A percentile compares a stretch with the other conserved stretches of the same genome.
Evolutionary conservation across 1,140 invertebrate species (phyloP).

Genomic region (Leptinotarsa undecemlineata): DNA sequence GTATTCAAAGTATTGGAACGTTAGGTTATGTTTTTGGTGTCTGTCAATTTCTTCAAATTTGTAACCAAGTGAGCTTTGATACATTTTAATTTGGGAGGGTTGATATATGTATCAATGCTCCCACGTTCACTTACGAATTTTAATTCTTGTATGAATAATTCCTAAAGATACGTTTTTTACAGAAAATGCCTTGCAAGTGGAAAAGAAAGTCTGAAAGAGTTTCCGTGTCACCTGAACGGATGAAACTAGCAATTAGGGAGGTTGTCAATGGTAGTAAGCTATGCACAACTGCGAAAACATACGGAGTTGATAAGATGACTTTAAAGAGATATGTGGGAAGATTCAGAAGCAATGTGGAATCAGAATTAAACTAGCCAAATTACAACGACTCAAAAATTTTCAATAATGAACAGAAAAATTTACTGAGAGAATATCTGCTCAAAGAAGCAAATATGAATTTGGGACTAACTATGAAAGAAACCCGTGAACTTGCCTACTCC

Average conservation of each 20-base stretch:
- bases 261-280: not conserved
- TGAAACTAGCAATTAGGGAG: slow-evolving; percentile 3
- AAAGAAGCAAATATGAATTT: slow-evolving; percentile 9
- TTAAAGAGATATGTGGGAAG: slow-evolving; percentile 13
- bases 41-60: not conserved
- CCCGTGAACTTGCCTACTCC: slow-evolving; percentile 6
- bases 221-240: slow-evolving; percentile 6
- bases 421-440: slow-evolving; percentile 3
- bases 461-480: slow-evolving; percentile 4
- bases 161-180: slow-evolving; percentile 9
- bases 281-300: not conserved
- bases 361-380: slow-evolving; percentile 3
- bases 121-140: slow-evolving; percentile 1
- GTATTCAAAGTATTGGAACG: not conserved
- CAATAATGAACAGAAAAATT: slow-evolving; percentile 6
- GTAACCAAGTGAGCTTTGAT: not conserved
- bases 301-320: slow-evolving; percentile 8
- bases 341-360: slow-evolving; percentile 1
- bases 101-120: slow-evolving; percentile 10
- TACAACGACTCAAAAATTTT: not conserved
- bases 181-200: slow-evolving; percentile 10
- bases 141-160: not conserved
- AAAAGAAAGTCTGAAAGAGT: not conserved
- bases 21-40: slow-evolving; percentile 18
- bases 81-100: not conserved